These are phyloP conservation scores for Sigmodon hispidus DNA, from an alignment of 2,113 vertebrate species.

Conservation along the genomic window DNA sequence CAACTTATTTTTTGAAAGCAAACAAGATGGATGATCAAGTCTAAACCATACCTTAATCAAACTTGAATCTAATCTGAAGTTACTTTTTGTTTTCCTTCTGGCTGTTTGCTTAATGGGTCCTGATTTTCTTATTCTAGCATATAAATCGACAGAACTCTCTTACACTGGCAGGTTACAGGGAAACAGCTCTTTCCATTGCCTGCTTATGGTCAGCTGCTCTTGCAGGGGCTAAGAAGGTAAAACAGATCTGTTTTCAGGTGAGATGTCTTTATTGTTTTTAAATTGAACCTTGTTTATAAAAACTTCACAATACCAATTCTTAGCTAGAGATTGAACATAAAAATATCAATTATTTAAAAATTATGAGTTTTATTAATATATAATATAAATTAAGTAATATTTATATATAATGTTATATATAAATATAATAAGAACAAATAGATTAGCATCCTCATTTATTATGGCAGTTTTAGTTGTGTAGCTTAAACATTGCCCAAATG, in stretches of 20 bases:
- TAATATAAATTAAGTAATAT: slow-evolving; percentile 6
- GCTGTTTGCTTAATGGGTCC: not conserved
- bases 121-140: not conserved
- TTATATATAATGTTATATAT: too few relatives aligned
- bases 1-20: not conserved
- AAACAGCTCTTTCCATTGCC: not conserved
- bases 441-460: slow-evolving; percentile 18
- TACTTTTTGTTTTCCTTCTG: not conserved
- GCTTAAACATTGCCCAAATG: not conserved
- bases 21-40: not conserved
- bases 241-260: not conserved
- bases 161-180: not conserved
- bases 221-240: not conserved
- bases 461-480: not conserved
- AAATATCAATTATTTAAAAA: not conserved
- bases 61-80: slow-evolving; percentile 13
- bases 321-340: slow-evolving; percentile 6
- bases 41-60: slow-evolving; percentile 7
- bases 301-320: not conserved
- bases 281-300: not conserved
- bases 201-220: not conserved
- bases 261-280: too few relatives aligned
- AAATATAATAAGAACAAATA: slow-evolving; percentile 22
- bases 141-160: not conserved
- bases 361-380: slow-evolving; percentile 10